Conservation (phyloP, 2,797 vertebrate species). For the Cichlasoma orientale region DNA sequence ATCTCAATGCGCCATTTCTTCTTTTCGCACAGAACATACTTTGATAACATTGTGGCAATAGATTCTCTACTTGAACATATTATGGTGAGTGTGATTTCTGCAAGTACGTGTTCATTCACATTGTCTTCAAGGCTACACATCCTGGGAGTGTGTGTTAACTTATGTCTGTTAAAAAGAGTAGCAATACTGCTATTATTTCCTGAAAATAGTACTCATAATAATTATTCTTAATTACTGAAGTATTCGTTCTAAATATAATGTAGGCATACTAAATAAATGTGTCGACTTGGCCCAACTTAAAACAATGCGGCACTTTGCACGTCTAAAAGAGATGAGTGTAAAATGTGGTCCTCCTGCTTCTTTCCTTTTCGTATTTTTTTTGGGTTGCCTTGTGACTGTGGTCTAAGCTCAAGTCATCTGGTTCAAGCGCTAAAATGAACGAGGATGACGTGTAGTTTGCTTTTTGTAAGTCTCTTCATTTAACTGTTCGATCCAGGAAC, state of each 20-base stretch:
- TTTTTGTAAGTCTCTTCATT: conserved; percentile 22
- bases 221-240: background rate
- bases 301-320: background rate
- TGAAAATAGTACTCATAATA: background rate
- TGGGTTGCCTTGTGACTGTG: conserved; percentile 43
- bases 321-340: conserved; percentile 21
- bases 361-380: conserved; percentile 51
- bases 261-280: conserved; percentile 1
- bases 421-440: conserved; percentile 36
- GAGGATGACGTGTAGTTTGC: conserved; percentile 36
- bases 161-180: conserved; percentile 38
- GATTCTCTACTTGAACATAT: conserved; percentile 99
- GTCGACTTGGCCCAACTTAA: background rate
- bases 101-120: conserved; percentile 65
- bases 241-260: background rate
- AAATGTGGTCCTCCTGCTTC: conserved; percentile 28
- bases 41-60: conserved; percentile 99
- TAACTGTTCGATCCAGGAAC: conserved; percentile 10
- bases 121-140: conserved; percentile 61
- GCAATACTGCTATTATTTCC: background rate
- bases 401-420: conserved; percentile 49
- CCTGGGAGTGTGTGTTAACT: conserved; percentile 46
- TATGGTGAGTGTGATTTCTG: conserved; percentile 89
- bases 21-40: conserved; percentile 93
- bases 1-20: conserved; percentile 70